Evolutionary conservation across 2,888 invertebrate species (phyloP).

Genomic region (Autographa gamma): DNA sequence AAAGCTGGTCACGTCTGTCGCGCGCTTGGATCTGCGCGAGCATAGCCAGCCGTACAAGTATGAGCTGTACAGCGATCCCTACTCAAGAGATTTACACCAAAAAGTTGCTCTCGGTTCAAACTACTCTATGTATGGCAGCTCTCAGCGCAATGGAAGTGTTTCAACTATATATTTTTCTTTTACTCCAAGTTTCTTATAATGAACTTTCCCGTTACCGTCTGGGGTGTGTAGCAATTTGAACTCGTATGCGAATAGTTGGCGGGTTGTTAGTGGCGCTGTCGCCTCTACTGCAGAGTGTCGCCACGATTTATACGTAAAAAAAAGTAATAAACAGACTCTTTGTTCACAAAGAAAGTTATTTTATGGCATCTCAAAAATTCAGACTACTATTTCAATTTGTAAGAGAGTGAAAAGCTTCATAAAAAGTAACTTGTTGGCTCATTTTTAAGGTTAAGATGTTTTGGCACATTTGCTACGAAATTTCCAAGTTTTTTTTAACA

Average conservation of each 20-base stretch:
- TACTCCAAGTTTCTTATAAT: slow-evolving; percentile 63
- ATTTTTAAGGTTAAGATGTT: slow-evolving; percentile 37
- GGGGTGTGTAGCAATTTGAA: slow-evolving; percentile 43
- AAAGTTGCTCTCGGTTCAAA: slow-evolving; percentile 60
- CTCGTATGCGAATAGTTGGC: slow-evolving; percentile 44
- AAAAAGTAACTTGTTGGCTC: slow-evolving; percentile 43
- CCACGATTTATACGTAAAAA: slow-evolving; percentile 28
- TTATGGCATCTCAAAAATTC: slow-evolving; percentile 23
- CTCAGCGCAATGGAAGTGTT: slow-evolving; percentile 50
- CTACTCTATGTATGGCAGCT: slow-evolving; percentile 49
- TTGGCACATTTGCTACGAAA: slow-evolving; percentile 22
- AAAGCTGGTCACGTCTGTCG: slow-evolving; percentile 58
- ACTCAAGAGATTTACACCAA: slow-evolving; percentile 64
- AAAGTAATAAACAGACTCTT: slow-evolving; percentile 18
- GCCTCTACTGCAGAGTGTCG: slow-evolving; percentile 31
- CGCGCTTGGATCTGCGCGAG: slow-evolving; percentile 45
- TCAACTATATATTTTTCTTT: slow-evolving; percentile 59
- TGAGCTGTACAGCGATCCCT: slow-evolving; percentile 50
- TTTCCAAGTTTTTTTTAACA: slow-evolving; percentile 5
- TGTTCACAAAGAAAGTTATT: slow-evolving; percentile 26
- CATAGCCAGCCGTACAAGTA: slow-evolving; percentile 34
- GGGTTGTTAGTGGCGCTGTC: slow-evolving; percentile 43
- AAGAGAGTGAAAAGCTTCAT: slow-evolving; percentile 14
- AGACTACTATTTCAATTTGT: slow-evolving; percentile 21
- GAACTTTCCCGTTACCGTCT: slow-evolving; percentile 57